phyloP scores from a whole-genome alignment of 2,888 invertebrate genomes.

The Drosophila testacea region DNA sequence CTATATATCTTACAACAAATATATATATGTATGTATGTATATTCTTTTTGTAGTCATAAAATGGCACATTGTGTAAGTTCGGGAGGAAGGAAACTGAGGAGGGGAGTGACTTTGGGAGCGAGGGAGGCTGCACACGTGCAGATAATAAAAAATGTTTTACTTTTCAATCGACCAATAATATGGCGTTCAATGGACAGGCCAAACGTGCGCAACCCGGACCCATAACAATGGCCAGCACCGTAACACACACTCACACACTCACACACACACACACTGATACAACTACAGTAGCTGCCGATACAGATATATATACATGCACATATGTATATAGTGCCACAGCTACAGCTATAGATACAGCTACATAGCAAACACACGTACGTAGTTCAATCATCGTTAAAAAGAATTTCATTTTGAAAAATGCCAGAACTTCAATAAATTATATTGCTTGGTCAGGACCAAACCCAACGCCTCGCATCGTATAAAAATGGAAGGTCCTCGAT shows the following conservation, averaged over 20 bases:
- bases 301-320: neutral
- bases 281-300: slow-evolving; percentile 19
- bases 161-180: slow-evolving; percentile 82
- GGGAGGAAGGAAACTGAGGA: neutral
- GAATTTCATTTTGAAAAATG: slow-evolving; percentile 80
- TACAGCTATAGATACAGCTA: slow-evolving; percentile 13
- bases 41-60: slow-evolving; percentile 65
- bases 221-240: slow-evolving; percentile 55
- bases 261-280: slow-evolving; percentile 19
- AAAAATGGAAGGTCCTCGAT: slow-evolving; percentile 42
- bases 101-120: neutral
- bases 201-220: slow-evolving; percentile 66
- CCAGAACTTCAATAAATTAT: slow-evolving; percentile 80
- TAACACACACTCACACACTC: slow-evolving; percentile 10
- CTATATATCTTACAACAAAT: slow-evolving; percentile 25
- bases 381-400: slow-evolving; percentile 79
- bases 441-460: slow-evolving; percentile 59
- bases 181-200: slow-evolving; percentile 79
- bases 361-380: slow-evolving; percentile 37
- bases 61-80: slow-evolving; percentile 56
- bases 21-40: slow-evolving; percentile 4
- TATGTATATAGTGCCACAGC: neutral
- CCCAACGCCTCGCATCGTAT: slow-evolving; percentile 39
- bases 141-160: slow-evolving; percentile 81
- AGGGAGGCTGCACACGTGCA: slow-evolving; percentile 74